Evolutionary conservation across 2,888 invertebrate genomes (phyloP), one percentile per base, ranked within the genome.

Genomic region (Sepioteuthis lessoniana): DNA sequence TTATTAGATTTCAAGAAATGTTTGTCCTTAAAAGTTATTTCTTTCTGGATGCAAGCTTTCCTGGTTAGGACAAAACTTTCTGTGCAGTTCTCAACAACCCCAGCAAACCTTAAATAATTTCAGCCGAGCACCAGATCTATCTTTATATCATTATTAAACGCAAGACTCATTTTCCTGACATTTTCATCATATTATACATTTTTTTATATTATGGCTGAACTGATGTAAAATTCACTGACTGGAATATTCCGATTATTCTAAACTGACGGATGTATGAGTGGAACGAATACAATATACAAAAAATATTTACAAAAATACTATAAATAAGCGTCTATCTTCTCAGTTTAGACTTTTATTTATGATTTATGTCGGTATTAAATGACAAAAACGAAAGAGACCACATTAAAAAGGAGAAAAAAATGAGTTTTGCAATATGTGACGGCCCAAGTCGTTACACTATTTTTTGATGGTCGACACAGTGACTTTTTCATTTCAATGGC

Each of bases 271-370:
- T 4, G 0, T n/a, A n/a, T n/a, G 5, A 35, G 0, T n/a, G 4
- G 4, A 31, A 35, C 13, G 10, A 76, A 13, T n/a, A 35, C 0
- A 16, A n/a, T 13, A 8, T n/a, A 76, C 8, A 35, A 55, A 13
- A 5, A 55, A 25, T 0, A 55, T 0, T 3, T n/a, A 35, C 16
- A 13, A 35, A 35, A 76, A n/a, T 0, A n/a, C n/a, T 76, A 76
- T 76, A 76, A 35, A 76, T 1, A n/a, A 76, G 1, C 16, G 76
- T n/a, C n/a, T 76, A 13, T n/a, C 55, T 35, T 76, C 76, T 25
- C n/a, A 76, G 76, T 76, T 76, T 76, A 76, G 76, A 76, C n/a
- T 76, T 76, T 76, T 76, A 76, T 76, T 35, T 76, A 76, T 76
- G 76, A 76, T 76, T 76, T 76, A 76, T 76, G 76, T 13, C 76